Percentiles rank a stretch among this genome's conserved stretches.
phyloP scores from a whole-genome alignment of 2,797 vertebrate genomes.

The Artibeus lituratus region DNA sequence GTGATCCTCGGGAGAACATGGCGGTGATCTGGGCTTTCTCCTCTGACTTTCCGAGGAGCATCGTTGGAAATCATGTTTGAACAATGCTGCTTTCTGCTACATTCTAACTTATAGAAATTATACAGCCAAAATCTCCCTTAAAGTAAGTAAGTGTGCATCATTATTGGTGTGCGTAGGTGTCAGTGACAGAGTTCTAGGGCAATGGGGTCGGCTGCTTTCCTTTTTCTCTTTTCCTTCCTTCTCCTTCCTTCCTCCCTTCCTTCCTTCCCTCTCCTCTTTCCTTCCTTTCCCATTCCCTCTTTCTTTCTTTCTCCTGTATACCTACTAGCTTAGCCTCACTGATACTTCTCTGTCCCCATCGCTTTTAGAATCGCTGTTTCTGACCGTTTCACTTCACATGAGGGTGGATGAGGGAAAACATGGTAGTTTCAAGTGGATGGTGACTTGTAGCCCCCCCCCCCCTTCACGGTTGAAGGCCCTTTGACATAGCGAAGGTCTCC shows the following conservation, averaged over 20 bases:
- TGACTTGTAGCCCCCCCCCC: background rate
- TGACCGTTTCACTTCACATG: rapidly evolving
- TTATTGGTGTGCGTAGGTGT: constrained; percentile 25
- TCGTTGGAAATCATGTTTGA: constrained; percentile 18
- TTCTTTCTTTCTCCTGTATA: background rate
- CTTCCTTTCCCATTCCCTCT: no score
- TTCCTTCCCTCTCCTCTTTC: no score
- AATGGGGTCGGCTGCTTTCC: background rate
- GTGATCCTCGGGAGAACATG: background rate
- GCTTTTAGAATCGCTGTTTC: background rate
- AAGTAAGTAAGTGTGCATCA: constrained; percentile 21
- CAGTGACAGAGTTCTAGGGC: background rate
- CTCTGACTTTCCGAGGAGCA: background rate
- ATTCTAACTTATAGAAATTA: constrained; percentile 53
- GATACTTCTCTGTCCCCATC: background rate
- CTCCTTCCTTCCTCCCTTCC: no score
- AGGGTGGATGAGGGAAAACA: background rate
- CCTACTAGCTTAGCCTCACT: background rate
- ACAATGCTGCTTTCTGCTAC: background rate
- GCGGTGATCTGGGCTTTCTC: background rate
- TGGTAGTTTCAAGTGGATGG: background rate
- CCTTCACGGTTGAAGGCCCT: background rate
- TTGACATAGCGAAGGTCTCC: background rate
- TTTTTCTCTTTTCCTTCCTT: background rate
- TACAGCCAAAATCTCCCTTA: constrained; percentile 36